Conservation (phyloP, 2,888 invertebrate genomes). For the Tenthredo mesomela region DNA sequence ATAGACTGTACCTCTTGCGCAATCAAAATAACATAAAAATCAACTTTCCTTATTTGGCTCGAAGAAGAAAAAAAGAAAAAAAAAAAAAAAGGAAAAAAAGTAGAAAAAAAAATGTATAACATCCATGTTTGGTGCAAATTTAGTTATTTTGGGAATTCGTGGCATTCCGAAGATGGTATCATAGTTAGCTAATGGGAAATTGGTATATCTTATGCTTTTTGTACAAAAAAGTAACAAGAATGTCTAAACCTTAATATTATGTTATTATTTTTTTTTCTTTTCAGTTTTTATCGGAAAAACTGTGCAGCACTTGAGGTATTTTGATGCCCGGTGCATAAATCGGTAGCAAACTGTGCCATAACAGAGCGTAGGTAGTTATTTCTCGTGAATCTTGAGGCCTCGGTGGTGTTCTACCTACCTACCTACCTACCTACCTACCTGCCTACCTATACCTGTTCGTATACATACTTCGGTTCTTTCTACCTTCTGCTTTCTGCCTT, state of each 20-base stretch:
- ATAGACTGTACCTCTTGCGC: neutral
- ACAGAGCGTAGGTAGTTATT: neutral
- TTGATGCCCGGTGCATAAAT: neutral
- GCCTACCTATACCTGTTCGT: conserved; percentile 13
- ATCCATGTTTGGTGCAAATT: neutral
- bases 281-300: no score
- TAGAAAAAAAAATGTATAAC: neutral
- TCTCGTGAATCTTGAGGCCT: neutral
- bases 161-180: neutral
- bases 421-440: conserved; percentile 6
- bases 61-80: neutral
- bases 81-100: neutral
- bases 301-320: no score
- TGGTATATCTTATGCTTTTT: no score
- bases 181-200: no score
- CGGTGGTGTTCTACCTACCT: neutral
- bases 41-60: neutral
- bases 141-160: neutral
- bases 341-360: neutral
- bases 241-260: no score
- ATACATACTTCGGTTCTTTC: conserved; percentile 23
- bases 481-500: conserved; percentile 46
- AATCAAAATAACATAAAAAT: neutral
- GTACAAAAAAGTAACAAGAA: no score
- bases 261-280: no score